Evolutionary conservation across 2,888 invertebrate species (phyloP), one percentile per base, ranked within the genome.

Genomic region (Cephonodes hylas): DNA sequence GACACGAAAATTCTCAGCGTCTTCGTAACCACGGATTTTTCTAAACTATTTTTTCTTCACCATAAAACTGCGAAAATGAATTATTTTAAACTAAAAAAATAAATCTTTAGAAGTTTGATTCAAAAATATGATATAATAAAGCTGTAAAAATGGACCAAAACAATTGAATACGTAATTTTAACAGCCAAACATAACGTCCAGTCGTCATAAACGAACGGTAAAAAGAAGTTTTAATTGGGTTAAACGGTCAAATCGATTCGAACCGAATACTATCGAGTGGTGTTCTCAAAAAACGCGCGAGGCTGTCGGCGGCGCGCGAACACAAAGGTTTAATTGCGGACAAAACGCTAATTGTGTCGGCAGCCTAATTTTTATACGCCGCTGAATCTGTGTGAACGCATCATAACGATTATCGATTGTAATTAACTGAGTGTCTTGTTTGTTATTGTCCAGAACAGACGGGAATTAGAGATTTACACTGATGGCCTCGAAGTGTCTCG

Each of bases 261-360:
- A 59, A 63, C 53, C 42, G 57, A 58, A 74, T 53, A 53, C 31
- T 18, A 27, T 18, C 44, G 44, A 18, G 15, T 44, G 20, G 10
- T 1, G 31, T 4, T 18, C 18, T 27, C 31, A 53, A 53, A 53
- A 53, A 53, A 15, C 27, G 44, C 44, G 31, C 27, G 31, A 53
- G 53, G 18, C 18, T 42, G 66, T 68, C 70, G 75, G 70, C 72
- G 63, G 63, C 66, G 61, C 63, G 48, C 31, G 31, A 27, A 31
- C 18, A 66, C 75, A 79, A 77, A 77, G 73, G 70, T 69, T 76
- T 76, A 74, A 79, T 77, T 74, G 68, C 67, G 23, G 64, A 67
- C 72, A 66, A 76, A 77, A 72, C 70, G 69, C 73, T 75, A 76
- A 77, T 76, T 74, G 70, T 67, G 61, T 27, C 42, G 46, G 62